Evolutionary conservation across 2,888 invertebrate genomes (phyloP), one percentile per base, ranked within the genome.

Genomic region (Nomada fucata): DNA sequence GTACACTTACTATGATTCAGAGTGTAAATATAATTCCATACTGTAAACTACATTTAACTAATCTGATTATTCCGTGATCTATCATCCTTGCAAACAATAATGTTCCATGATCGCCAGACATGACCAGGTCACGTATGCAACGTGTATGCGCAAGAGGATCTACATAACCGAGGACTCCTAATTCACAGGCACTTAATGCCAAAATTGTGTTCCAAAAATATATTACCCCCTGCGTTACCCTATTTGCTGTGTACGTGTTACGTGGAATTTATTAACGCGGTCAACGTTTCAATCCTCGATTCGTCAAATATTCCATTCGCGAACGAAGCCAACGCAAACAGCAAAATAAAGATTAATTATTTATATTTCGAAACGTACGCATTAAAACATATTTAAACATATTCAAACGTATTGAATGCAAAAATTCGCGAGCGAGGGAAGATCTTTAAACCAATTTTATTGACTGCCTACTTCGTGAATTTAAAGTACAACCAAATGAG

Each of bases 191-290:
- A 63, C 26, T 74, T 83, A 81, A 85, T 73, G 75, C 74, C 73
- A 85, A 76, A 83, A 81, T 79, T 74, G 53, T 61, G 77, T 55
- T 79, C 83, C 67, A 78, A 87, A 87, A 87, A 88, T 87, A 86
- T 61, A 86, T 13, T 61, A 68, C 44, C 59, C 67, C 55, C 77
- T 57, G n/a, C 29, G 68, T 74, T 69, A 70, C 47, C 64, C 86
- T 60, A 68, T 57, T 72, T 79, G 23, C 42, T 36, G 50, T 1
- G 23, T 0, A 23, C 23, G 23, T 60, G 52, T 83, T 87, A 80
- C 61, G 59, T 52, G 73, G 76, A 78, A 79, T 79, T 86, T 84
- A 78, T 78, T 70, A 85, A 82, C 50, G 61, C 74, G 68, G 65
- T 47, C 74, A 55, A 64, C 42, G 18, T 36, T 47, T 47, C 13